Evolutionary conservation across 2,113 vertebrate species (phyloP).

Genomic region (Rhegmatorhina hoffmannsi): DNA sequence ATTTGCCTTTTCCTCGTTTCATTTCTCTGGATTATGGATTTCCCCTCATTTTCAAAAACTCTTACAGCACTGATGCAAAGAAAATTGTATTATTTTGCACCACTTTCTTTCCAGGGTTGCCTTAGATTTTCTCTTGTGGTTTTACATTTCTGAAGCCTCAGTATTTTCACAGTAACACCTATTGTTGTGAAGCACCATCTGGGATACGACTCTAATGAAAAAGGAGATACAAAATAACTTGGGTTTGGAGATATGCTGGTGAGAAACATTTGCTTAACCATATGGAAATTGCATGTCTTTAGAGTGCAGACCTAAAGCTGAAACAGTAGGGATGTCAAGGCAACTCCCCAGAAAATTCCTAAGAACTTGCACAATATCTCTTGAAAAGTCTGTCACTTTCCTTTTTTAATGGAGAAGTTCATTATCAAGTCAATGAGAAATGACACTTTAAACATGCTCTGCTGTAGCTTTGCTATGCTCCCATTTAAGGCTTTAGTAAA

Average conservation of each 20-base stretch:
- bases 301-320: slow-evolving; percentile 21
- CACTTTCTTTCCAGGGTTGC: background rate
- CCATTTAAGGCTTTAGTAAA: background rate
- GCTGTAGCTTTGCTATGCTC: background rate
- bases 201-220: slow-evolving; percentile 56
- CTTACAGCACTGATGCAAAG: background rate
- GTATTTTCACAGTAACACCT: slow-evolving; percentile 59
- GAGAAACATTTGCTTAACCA: slow-evolving; percentile 65
- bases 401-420: slow-evolving; percentile 18
- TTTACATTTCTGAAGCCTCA: slow-evolving; percentile 55
- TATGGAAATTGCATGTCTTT: slow-evolving; percentile 60
- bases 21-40: background rate
- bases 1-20: background rate
- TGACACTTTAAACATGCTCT: background rate
- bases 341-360: slow-evolving; percentile 8
- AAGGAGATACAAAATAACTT: slow-evolving; percentile 55
- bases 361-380: background rate
- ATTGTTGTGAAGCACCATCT: slow-evolving; percentile 63
- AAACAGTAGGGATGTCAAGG: slow-evolving; percentile 33
- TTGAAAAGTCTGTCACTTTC: slow-evolving; percentile 16
- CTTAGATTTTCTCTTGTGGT: slow-evolving; percentile 31
- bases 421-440: slow-evolving; percentile 39
- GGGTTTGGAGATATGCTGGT: slow-evolving; percentile 35
- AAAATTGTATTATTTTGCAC: background rate
- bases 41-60: background rate